phyloP scores from a whole-genome alignment of 2,888 invertebrate species.

The Lepas anatifera region DNA sequence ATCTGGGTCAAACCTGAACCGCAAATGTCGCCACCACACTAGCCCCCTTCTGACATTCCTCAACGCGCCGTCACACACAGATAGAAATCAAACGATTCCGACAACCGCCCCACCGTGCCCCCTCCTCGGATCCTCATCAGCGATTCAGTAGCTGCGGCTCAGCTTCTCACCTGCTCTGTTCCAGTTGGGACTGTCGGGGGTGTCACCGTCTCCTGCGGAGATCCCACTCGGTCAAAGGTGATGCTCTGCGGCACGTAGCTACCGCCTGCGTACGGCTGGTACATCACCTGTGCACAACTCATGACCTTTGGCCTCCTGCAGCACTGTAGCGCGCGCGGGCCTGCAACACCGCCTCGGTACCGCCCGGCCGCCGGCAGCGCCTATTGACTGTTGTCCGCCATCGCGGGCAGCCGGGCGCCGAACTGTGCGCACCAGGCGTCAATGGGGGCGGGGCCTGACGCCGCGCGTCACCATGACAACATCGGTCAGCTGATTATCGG shows the following conservation, averaged over 20 bases:
- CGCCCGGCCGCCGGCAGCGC: background rate
- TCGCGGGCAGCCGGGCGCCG: background rate
- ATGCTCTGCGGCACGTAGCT: slow-evolving; percentile 18
- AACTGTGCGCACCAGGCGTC: slow-evolving; percentile 5
- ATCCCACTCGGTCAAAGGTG: slow-evolving; percentile 10
- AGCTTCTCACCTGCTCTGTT: slow-evolving; percentile 14
- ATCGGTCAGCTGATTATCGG: background rate
- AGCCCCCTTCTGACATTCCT: no score
- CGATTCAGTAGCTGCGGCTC: no score
- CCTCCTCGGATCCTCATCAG: no score
- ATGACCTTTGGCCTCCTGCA: slow-evolving; percentile 10
- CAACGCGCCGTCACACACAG: no score
- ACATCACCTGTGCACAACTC: slow-evolving; percentile 25
- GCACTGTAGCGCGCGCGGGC: background rate
- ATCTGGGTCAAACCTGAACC: no score
- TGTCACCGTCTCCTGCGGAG: slow-evolving; percentile 9
- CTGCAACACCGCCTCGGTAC: background rate
- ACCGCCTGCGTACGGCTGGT: slow-evolving; percentile 22
- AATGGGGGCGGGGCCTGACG: slow-evolving; percentile 10
- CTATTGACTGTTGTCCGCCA: background rate
- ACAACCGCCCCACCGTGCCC: no score
- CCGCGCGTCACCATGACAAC: slow-evolving; percentile 10
- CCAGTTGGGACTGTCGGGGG: slow-evolving; percentile 10
- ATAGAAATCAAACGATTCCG: no score
- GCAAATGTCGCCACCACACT: no score